phyloP scores from a whole-genome alignment of 2,113 vertebrate species.

The Burhinus oedicnemus region DNA sequence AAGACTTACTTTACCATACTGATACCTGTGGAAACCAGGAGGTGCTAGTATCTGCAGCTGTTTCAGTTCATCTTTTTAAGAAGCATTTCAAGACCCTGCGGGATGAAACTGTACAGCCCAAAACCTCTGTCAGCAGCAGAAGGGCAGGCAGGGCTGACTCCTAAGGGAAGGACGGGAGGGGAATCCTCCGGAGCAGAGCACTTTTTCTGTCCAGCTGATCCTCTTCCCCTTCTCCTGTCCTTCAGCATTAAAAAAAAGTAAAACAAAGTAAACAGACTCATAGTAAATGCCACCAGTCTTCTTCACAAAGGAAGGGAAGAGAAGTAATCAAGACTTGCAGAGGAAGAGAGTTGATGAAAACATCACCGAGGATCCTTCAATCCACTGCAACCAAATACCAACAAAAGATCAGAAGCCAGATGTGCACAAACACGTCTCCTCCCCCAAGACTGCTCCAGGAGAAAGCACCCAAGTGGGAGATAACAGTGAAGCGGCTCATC shows the following conservation, averaged over 20 bases:
- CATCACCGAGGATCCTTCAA: not conserved
- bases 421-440: not conserved
- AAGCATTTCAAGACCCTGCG: not conserved
- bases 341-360: not conserved
- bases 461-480: not conserved
- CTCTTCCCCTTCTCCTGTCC: not conserved
- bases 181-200: not conserved
- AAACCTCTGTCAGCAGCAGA: not conserved
- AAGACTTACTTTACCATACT: not conserved
- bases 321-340: not conserved
- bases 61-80: not conserved
- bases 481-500: not conserved
- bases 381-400: accelerated
- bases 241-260: accelerated
- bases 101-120: not conserved
- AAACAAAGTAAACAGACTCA: not conserved
- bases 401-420: not conserved
- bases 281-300: not conserved
- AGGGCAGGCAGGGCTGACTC: not conserved
- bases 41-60: not conserved
- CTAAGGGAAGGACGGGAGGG: not conserved
- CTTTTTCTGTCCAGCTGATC: not conserved
- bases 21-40: not conserved
- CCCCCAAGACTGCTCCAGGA: not conserved
- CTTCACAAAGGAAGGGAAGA: not conserved